These are phyloP conservation scores for Pegea sp. DNA, from an alignment of 23 tunicate genomes.

Conservation along the genomic window DNA sequence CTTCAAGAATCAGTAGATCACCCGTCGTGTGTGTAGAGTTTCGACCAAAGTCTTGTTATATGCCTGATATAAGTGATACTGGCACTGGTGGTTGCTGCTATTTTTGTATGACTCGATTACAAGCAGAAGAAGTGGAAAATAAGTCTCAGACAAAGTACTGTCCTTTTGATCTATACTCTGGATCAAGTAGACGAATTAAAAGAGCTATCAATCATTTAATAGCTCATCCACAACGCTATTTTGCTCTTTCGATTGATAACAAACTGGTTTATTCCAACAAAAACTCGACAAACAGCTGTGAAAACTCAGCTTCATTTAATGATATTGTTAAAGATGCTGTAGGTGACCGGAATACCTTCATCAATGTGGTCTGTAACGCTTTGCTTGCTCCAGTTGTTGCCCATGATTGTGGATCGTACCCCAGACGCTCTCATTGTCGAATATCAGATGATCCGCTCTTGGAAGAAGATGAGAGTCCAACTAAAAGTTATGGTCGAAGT, in stretches of 20 bases:
- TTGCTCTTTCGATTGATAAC: conserved; percentile 16
- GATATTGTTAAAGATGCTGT: not conserved
- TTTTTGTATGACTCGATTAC: not conserved
- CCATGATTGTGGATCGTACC: not conserved
- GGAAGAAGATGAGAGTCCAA: not conserved
- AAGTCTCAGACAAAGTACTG: conserved; percentile 24
- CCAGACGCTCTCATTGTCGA: not conserved
- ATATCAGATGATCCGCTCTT: not conserved
- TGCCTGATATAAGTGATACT: not conserved
- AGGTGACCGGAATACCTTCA: conserved; percentile 2
- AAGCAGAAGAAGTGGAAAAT: not conserved
- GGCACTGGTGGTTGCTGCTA: conserved; percentile 1
- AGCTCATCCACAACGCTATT: conserved; percentile 27
- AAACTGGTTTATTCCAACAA: conserved; percentile 7
- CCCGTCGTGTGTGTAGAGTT: not conserved
- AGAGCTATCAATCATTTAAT: conserved; percentile 28
- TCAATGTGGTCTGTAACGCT: conserved; percentile 5
- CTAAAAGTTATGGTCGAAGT: not conserved
- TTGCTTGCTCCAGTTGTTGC: conserved; percentile 4
- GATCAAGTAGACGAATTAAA: conserved; percentile 11
- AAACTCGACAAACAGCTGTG: too few species aligned
- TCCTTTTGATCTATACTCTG: conserved; percentile 35
- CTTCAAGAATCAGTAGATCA: not conserved
- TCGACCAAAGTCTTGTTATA: not conserved
- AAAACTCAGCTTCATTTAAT: too few species aligned